Evolutionary conservation across 2,113 vertebrate genomes (phyloP).

Genomic region (Dipodomys merriami): DNA sequence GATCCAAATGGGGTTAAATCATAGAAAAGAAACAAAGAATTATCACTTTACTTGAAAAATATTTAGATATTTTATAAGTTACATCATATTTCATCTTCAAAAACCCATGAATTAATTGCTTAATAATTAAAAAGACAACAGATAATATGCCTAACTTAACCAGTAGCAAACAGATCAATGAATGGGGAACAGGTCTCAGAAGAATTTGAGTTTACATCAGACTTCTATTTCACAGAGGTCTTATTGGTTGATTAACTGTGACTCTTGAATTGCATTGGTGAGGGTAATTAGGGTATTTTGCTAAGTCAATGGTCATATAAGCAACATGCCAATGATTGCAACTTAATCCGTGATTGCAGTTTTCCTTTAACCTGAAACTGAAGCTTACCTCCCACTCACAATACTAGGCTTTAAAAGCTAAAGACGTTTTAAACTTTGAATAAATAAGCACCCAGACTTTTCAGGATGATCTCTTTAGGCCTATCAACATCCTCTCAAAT

Average conservation of each 20-base stretch:
- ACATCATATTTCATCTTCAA: constrained; percentile 12
- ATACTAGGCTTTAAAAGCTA: not conserved
- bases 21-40: not conserved
- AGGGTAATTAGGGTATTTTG: not conserved
- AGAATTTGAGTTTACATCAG: not conserved
- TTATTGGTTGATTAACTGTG: not conserved
- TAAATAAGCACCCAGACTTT: not conserved
- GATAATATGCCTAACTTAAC: constrained; percentile 23
- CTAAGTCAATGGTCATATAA: constrained; percentile 18
- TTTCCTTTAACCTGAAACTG: constrained; percentile 40
- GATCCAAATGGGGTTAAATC: not conserved
- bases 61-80: constrained; percentile 6
- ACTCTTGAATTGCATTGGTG: not conserved
- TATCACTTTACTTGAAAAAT: constrained; percentile 8
- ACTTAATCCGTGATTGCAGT: not conserved
- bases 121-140: not conserved
- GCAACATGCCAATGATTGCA: not conserved
- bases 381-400: not conserved
- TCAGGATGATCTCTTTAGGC: not conserved
- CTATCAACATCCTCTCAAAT: not conserved
- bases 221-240: not conserved
- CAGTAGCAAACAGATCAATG: constrained; percentile 2
- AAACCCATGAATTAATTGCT: not conserved
- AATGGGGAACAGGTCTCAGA: not conserved
- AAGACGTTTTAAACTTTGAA: not conserved